These are phyloP conservation scores for Phortica magna DNA, from an alignment of 2,888 invertebrate species.

Conservation along the genomic window DNA sequence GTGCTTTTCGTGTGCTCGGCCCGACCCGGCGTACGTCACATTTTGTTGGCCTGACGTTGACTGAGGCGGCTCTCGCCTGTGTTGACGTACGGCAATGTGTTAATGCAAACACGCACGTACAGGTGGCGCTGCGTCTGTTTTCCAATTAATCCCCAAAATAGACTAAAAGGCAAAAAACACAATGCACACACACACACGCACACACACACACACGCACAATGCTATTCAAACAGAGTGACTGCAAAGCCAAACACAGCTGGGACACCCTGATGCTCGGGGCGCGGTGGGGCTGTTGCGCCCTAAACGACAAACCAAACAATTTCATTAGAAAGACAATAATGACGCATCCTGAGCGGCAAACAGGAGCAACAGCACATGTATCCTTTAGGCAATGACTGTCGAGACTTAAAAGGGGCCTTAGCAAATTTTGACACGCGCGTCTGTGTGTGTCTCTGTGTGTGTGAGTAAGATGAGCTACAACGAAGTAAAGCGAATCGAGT, in stretches of 20 bases:
- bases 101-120: conserved; percentile 28
- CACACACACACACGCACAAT: background rate
- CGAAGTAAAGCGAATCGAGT: background rate
- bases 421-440: conserved; percentile 4
- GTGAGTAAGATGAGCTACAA: background rate
- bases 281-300: background rate
- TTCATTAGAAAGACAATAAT: background rate
- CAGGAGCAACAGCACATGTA: background rate
- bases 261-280: background rate
- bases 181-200: conserved; percentile 13
- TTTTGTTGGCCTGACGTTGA: too few species aligned
- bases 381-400: background rate
- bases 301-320: conserved; percentile 7
- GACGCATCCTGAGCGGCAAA: background rate
- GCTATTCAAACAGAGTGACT: background rate
- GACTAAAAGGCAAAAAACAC: conserved; percentile 44
- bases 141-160: conserved; percentile 57
- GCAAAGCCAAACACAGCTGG: background rate
- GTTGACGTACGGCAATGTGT: conserved; percentile 29
- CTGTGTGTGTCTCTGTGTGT: background rate
- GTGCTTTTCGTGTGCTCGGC: background rate
- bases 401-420: conserved; percentile 13
- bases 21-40: background rate
- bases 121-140: conserved; percentile 33
- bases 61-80: background rate